Evolutionary conservation across 2,888 invertebrate genomes (phyloP).

Genomic region (Ophioninae sp.): DNA sequence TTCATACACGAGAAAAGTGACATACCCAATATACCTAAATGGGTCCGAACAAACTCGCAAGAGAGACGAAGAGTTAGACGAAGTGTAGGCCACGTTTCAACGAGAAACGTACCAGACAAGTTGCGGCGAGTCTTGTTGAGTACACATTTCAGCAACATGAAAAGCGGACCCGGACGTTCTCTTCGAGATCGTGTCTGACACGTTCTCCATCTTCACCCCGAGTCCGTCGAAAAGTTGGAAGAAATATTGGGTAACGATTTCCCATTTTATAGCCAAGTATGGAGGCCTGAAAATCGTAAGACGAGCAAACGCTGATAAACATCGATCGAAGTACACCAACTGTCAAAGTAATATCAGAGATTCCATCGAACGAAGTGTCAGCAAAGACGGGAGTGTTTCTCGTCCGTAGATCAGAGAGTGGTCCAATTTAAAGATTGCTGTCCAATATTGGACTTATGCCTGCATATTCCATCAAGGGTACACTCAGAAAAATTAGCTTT

Average conservation of each 20-base stretch:
- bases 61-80: neutral
- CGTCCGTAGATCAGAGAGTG: too few relatives aligned
- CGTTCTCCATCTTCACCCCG: neutral
- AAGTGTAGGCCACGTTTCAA: neutral
- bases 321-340: too few relatives aligned
- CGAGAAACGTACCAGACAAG: neutral
- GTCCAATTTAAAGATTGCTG: too few relatives aligned
- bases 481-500: too few relatives aligned
- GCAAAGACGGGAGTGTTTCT: too few relatives aligned
- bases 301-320: neutral
- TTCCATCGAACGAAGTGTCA: too few relatives aligned
- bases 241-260: neutral
- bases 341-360: too few relatives aligned
- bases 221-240: neutral
- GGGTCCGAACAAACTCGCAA: neutral
- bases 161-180: neutral
- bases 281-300: neutral
- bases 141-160: neutral
- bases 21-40: neutral
- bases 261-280: neutral
- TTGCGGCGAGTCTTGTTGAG: neutral
- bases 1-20: neutral
- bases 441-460: too few relatives aligned
- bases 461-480: too few relatives aligned
- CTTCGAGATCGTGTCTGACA: neutral